A percentile compares a stretch with the other conserved stretches of the same genome.
phyloP scores from a whole-genome alignment of 2,888 invertebrate species.

The Dasypogon diadema region DNA sequence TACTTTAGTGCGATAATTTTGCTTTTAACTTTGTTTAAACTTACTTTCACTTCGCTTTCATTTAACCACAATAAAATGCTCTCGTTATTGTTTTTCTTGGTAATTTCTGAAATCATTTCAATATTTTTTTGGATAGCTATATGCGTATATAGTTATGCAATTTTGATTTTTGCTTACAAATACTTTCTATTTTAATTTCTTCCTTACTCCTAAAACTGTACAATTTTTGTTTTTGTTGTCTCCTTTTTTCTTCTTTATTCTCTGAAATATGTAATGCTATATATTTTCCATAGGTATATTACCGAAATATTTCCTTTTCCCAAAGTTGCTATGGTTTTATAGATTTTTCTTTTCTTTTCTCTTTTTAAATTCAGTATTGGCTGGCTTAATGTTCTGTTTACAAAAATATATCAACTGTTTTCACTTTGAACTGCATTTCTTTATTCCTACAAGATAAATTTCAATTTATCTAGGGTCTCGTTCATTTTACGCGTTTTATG shows the following conservation, averaged over 20 bases:
- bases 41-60: conserved; percentile 18
- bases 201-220: conserved; percentile 38
- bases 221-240: too few relatives aligned
- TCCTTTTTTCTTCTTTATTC: too few relatives aligned
- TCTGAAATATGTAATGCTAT: neutral
- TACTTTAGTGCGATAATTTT: conserved; percentile 18
- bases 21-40: conserved; percentile 38
- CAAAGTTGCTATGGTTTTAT: neutral
- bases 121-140: conserved; percentile 4
- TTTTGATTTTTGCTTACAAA: conserved; percentile 30
- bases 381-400: conserved; percentile 20
- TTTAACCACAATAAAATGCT: conserved; percentile 8
- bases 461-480: neutral
- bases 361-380: neutral
- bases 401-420: conserved; percentile 42
- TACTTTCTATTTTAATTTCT: conserved; percentile 26
- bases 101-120: neutral
- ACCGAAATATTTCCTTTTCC: neutral
- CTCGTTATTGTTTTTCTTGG: conserved; percentile 21
- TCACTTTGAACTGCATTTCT: conserved; percentile 7
- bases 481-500: conserved; percentile 12
- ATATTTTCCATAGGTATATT: neutral
- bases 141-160: conserved; percentile 27
- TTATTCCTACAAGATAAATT: neutral
- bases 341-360: neutral